These are phyloP conservation scores for Furcifer pardalis DNA, from an alignment of 2,797 vertebrate species.

Conservation along the genomic window DNA sequence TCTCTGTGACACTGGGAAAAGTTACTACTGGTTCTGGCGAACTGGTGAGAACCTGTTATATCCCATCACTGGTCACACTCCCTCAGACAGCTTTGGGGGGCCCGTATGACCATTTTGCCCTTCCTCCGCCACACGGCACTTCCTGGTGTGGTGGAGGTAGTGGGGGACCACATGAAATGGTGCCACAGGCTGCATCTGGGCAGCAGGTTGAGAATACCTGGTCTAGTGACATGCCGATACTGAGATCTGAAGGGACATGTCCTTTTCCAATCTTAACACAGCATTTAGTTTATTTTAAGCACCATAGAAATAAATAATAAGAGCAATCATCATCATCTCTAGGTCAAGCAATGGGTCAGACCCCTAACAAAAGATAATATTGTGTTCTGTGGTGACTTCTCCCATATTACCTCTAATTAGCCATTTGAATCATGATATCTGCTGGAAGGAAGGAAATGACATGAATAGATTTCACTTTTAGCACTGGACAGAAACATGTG, in stretches of 20 bases:
- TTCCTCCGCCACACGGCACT: no score
- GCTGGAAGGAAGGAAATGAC: slow-evolving; percentile 52
- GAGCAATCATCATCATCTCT: slow-evolving; percentile 19
- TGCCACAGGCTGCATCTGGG: no score
- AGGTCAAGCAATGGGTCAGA: slow-evolving; percentile 22
- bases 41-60: no score
- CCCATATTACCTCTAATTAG: slow-evolving; percentile 64
- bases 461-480: slow-evolving; percentile 65
- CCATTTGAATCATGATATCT: slow-evolving; percentile 64
- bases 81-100: no score
- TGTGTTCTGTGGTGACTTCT: not conserved
- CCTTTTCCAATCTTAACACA: not conserved
- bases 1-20: no score
- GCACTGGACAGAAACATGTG: slow-evolving; percentile 65
- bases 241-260: not conserved
- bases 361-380: slow-evolving; percentile 23
- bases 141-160: no score
- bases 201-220: no score
- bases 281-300: slow-evolving; percentile 30
- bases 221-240: not conserved
- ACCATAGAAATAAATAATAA: slow-evolving; percentile 30
- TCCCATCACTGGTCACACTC: no score
- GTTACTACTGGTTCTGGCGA: no score
- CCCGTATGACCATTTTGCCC: no score
- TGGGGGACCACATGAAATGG: no score